A percentile compares a stretch with the other conserved stretches of the same genome.
These are phyloP conservation scores for Penelope pileata DNA, from an alignment of 2,113 vertebrate species.

Conservation along the genomic window DNA sequence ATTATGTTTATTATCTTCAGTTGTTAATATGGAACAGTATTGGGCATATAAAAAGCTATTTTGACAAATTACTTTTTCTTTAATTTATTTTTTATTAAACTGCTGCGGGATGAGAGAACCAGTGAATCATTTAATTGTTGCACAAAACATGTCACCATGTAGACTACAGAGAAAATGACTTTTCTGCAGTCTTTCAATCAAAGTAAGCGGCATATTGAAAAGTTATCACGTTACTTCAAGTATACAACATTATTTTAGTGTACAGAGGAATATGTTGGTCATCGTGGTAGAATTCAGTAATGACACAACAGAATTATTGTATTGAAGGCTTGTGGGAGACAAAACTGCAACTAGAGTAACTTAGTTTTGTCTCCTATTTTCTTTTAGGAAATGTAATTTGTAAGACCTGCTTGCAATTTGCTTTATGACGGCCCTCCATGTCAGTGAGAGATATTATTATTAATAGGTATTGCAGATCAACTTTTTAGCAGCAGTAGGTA, in stretches of 20 bases:
- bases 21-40: not conserved
- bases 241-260: not conserved
- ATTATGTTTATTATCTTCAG: not conserved
- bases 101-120: not conserved
- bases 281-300: not conserved
- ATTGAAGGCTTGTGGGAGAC: not conserved
- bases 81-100: not conserved
- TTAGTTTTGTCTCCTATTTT: not conserved
- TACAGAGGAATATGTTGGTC: not conserved
- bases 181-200: not conserved
- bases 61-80: not conserved
- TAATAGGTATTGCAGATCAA: not conserved
- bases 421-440: not conserved
- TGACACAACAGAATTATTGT: not conserved
- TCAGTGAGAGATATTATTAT: not conserved
- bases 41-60: not conserved
- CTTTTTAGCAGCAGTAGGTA: not conserved
- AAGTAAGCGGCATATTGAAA: constrained; percentile 47
- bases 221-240: not conserved
- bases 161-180: constrained; percentile 5
- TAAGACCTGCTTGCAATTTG: not conserved
- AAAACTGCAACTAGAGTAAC: not conserved
- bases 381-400: not conserved
- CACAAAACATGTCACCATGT: constrained; percentile 10
- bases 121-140: constrained; percentile 44